Percentiles rank a stretch among this genome's conserved stretches.
phyloP scores from a whole-genome alignment of 2,888 invertebrate species.

The Labia minor region DNA sequence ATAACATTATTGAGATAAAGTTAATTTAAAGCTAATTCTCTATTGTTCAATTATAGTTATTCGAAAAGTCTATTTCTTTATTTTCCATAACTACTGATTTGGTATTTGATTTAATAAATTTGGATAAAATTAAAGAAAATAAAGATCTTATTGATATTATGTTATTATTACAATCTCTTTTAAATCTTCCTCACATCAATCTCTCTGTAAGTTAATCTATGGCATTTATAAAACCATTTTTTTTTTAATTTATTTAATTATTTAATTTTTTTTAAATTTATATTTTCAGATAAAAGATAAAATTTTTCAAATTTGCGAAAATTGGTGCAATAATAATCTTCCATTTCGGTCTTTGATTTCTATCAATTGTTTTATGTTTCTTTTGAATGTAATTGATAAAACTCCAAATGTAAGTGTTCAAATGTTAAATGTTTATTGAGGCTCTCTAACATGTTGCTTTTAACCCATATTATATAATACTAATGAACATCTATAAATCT shows the following conservation, averaged over 20 bases:
- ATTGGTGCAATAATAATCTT: neutral
- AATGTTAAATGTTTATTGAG: neutral
- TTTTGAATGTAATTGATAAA: neutral
- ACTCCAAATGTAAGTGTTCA: neutral
- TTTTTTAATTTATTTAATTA: no score
- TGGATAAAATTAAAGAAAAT: neutral
- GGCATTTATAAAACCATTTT: no score
- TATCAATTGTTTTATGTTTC: neutral
- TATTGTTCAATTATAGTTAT: neutral
- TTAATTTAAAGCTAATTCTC: neutral
- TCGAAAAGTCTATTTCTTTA: neutral
- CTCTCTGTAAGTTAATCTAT: neutral
- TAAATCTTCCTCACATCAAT: neutral
- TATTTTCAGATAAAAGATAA: neutral
- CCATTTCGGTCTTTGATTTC: neutral
- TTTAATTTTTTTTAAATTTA: neutral
- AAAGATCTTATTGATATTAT: neutral
- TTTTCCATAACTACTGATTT: neutral
- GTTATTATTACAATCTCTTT: neutral
- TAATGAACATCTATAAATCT: neutral
- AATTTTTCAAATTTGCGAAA: neutral
- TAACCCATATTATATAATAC: neutral
- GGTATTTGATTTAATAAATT: neutral
- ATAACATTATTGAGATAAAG: neutral
- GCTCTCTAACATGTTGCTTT: neutral